These are phyloP conservation scores for Fregata magnificens DNA, from an alignment of 2,113 vertebrate species.

Conservation along the genomic window DNA sequence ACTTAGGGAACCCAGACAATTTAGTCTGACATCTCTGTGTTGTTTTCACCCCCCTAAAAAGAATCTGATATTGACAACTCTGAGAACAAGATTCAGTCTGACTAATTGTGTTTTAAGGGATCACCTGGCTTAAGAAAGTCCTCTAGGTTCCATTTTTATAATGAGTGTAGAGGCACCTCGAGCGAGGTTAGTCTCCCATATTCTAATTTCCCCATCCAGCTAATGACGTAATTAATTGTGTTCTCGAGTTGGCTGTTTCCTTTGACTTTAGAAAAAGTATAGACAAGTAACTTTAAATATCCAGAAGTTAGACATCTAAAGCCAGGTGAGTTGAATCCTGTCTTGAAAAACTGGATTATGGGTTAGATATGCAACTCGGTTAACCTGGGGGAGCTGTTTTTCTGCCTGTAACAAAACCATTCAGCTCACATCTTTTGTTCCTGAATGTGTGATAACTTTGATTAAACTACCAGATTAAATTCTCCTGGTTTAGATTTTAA, in stretches of 20 bases:
- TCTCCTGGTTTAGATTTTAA: slow-evolving; percentile 28
- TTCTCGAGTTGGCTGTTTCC: not conserved
- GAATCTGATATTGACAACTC: not conserved
- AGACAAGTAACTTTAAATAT: not conserved
- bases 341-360: not conserved
- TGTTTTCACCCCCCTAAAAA: not conserved
- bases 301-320: not conserved
- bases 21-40: not conserved
- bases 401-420: not conserved
- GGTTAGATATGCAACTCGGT: not conserved
- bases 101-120: not conserved
- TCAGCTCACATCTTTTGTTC: not conserved
- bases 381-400: not conserved
- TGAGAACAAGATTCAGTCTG: not conserved
- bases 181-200: not conserved
- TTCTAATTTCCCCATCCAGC: not conserved
- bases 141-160: not conserved
- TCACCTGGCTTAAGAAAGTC: not conserved
- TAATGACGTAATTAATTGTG: not conserved
- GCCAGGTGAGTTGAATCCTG: not conserved
- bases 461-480: slow-evolving; percentile 38
- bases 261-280: not conserved
- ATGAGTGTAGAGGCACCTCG: not conserved
- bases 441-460: slow-evolving; percentile 13
- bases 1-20: not conserved